Evolutionary conservation across 2,797 vertebrate genomes (phyloP), one percentile per base, ranked within the genome.

Genomic region (Rhynchotus rufescens): DNA sequence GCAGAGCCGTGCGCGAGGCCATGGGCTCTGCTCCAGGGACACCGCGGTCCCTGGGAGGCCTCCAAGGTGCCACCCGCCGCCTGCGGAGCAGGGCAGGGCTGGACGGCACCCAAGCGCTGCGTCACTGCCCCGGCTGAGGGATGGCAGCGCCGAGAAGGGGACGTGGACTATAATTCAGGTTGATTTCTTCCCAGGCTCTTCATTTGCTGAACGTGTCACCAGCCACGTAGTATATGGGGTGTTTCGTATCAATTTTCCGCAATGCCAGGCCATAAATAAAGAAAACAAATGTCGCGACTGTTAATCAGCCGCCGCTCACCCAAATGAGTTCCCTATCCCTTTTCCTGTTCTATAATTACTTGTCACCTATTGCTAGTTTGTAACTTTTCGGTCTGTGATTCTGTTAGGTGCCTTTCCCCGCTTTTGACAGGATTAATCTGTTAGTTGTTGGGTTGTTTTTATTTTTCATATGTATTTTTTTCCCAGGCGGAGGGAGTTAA

Each of bases 271-370:
- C 90, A 92, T 96, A 96, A 96, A 96, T 97, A 96, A 95, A 84
- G 90, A 86, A 94, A 95, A 96, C 68, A 92, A 95, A 96, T 94
- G 92, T 44, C 56, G 80, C 4, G 15, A 23, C 85, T 20, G 62
- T 93, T 96, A 94, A 96, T 96, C 96, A 97, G 86, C 16, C 0
- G 62, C 91, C 84, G 82, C 87, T 96, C 93, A 80, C 95, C 88
- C 94, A 93, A 93, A 94, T 88, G 92, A 96, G 86, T 15, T 94
- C 79, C 92, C 77, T 72, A 61, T 89, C 71, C 84, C 6, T 95
- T 93, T 94, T 75, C 93, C 94, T 94, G 88, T 49, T 92, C 94
- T 71, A 32, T 95, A 97, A 97, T 96, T 94, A 93, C 96, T 96
- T 97, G 96, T 96, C 95, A 95, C 84, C 92, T 86, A 47, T 74